Percentiles rank a stretch among this genome's conserved stretches.
These are phyloP conservation scores for Capra hircus DNA, from an alignment of 2,113 vertebrate genomes.

Conservation along the genomic window DNA sequence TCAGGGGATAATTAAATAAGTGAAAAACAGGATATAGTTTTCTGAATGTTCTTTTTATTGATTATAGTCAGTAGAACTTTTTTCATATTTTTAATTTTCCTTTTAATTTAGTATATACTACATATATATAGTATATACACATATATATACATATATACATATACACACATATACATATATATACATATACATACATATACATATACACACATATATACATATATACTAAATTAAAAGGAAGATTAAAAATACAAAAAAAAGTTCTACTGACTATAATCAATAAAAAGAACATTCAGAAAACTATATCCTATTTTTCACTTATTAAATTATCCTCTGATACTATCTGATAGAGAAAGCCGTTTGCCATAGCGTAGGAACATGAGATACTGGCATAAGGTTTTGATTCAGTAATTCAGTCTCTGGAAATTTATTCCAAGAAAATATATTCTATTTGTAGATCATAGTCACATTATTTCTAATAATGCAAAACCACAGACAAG, in stretches of 20 bases:
- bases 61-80: not conserved
- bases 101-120: not conserved
- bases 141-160: too few relatives aligned
- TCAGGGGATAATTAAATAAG: not conserved
- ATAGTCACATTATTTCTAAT: conserved; percentile 16
- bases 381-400: not conserved
- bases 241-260: not conserved
- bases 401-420: not conserved
- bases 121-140: too few relatives aligned
- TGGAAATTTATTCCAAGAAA: conserved; percentile 8
- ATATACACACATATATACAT: too few relatives aligned
- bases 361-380: not conserved
- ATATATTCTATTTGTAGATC: not conserved
- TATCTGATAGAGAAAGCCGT: not conserved
- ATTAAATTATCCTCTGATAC: not conserved
- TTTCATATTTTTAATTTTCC: not conserved
- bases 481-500: not conserved
- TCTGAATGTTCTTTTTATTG: not conserved
- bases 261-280: not conserved
- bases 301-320: not conserved
- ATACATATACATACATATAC: too few relatives aligned
- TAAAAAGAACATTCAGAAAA: not conserved
- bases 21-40: not conserved
- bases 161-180: too few relatives aligned
- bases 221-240: not conserved